These are phyloP conservation scores for Acanthopagrus latus DNA, from an alignment of 2,797 vertebrate genomes.

Conservation along the genomic window DNA sequence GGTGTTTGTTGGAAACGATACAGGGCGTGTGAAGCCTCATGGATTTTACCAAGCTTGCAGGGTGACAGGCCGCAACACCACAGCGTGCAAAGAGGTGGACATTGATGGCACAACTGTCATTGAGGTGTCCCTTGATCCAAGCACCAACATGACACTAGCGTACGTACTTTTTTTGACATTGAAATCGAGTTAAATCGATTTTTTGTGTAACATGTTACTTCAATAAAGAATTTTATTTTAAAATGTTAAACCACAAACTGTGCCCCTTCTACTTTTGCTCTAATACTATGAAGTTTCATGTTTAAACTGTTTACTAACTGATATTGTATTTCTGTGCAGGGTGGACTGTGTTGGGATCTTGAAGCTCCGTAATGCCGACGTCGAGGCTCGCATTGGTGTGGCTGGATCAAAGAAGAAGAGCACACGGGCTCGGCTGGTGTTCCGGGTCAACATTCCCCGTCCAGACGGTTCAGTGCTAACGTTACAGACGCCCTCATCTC, in stretches of 20 bases:
- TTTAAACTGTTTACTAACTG: conserved; percentile 23
- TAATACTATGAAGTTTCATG: conserved; percentile 24
- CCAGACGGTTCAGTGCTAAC: conserved; percentile 94
- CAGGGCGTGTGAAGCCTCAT: conserved; percentile 96
- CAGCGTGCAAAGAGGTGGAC: conserved; percentile 97
- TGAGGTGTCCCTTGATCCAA: conserved; percentile 94
- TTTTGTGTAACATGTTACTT: not conserved
- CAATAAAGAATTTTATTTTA: not conserved
- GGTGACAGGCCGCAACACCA: conserved; percentile 98
- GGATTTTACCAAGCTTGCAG: conserved; percentile 99
- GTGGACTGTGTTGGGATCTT: conserved; percentile 98
- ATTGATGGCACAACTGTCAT: conserved; percentile 98
- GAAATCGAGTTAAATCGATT: not conserved
- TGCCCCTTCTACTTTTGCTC: conserved; percentile 3
- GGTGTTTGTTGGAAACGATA: conserved; percentile 97
- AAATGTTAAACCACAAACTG: conserved; percentile 4
- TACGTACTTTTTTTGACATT: conserved; percentile 81
- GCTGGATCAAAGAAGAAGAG: conserved; percentile 99
- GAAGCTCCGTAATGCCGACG: conserved; percentile 97
- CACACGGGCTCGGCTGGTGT: conserved; percentile 96
- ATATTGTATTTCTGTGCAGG: conserved; percentile 75
- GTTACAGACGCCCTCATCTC: conserved; percentile 94
- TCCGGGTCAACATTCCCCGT: conserved; percentile 93
- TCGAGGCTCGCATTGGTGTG: conserved; percentile 97
- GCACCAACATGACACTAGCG: conserved; percentile 96